Evolutionary conservation across 1,140 invertebrate species (phyloP).

Genomic region (Musca domestica): DNA sequence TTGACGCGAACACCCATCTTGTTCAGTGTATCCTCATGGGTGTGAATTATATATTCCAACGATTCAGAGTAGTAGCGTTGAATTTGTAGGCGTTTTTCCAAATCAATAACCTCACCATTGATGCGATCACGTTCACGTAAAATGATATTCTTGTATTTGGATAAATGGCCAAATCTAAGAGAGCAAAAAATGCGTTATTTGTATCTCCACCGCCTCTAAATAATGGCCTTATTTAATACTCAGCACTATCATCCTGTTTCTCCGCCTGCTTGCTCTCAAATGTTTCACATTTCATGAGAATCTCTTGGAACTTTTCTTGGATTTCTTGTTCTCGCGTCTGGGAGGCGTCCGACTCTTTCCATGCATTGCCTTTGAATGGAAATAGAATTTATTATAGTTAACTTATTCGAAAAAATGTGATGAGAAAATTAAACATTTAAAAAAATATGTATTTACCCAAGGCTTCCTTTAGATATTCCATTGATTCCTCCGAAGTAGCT

Average conservation of each 20-base stretch:
- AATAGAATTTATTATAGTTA: background rate
- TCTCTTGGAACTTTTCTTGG: slow-evolving; percentile 55
- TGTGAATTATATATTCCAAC: slow-evolving; percentile 48
- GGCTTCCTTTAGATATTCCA: slow-evolving; percentile 33
- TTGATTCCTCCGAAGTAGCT: slow-evolving; percentile 37
- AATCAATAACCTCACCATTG: slow-evolving; percentile 52
- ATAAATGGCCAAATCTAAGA: slow-evolving; percentile 36
- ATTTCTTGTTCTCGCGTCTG: slow-evolving; percentile 56
- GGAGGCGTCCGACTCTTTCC: slow-evolving; percentile 55
- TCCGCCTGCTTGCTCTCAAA: slow-evolving; percentile 52
- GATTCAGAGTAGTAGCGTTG: slow-evolving; percentile 52
- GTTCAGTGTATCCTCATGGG: slow-evolving; percentile 37
- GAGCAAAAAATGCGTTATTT: slow-evolving; percentile 10
- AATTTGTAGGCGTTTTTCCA: slow-evolving; percentile 53
- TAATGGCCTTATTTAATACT: slow-evolving; percentile 42
- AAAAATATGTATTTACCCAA: slow-evolving; percentile 23
- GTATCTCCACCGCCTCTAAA: background rate
- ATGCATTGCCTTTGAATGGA: slow-evolving; percentile 38
- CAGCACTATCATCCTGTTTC: slow-evolving; percentile 45
- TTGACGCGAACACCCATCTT: slow-evolving; percentile 32
- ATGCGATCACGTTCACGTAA: slow-evolving; percentile 55
- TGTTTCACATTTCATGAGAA: slow-evolving; percentile 54
- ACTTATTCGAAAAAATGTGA: too few relatives aligned
- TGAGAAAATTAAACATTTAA: too few relatives aligned
- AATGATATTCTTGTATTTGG: slow-evolving; percentile 44